A percentile compares a stretch with the other conserved stretches of the same genome.
Evolutionary conservation across 2,888 invertebrate genomes (phyloP).

Genomic region (Cantharis lateralis): DNA sequence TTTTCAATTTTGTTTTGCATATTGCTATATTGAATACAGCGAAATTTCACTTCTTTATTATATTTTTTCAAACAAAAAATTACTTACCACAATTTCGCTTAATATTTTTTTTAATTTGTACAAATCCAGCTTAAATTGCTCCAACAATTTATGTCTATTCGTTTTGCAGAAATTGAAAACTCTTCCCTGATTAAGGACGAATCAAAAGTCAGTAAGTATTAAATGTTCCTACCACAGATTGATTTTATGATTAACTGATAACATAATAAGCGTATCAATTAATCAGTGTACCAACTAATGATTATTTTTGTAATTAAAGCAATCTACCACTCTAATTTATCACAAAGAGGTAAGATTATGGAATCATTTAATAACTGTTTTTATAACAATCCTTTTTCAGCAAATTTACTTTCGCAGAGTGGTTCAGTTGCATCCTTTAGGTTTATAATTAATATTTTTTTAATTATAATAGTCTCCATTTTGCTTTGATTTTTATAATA

Average conservation of each 20-base stretch:
- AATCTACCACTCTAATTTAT: constrained; percentile 32
- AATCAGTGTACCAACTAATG: neutral
- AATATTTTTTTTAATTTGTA: neutral
- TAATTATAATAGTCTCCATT: neutral
- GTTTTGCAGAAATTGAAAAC: neutral
- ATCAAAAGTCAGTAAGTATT: constrained; percentile 3
- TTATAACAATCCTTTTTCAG: neutral
- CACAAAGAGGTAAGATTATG: constrained; percentile 35
- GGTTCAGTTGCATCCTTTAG: neutral
- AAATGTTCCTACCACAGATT: neutral
- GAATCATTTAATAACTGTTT: neutral
- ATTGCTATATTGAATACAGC: neutral
- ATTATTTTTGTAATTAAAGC: constrained; percentile 11
- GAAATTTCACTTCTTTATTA: neutral
- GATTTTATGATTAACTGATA: neutral
- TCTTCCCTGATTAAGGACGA: neutral
- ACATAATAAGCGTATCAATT: neutral
- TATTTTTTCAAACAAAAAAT: neutral
- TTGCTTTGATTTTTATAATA: neutral
- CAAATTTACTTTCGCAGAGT: neutral
- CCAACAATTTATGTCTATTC: neutral
- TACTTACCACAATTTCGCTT: neutral
- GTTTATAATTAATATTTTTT: neutral
- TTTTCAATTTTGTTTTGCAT: neutral
- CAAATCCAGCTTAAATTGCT: neutral